phyloP scores from a whole-genome alignment of 2,888 invertebrate species.

The Tolmerus cingulatus region DNA sequence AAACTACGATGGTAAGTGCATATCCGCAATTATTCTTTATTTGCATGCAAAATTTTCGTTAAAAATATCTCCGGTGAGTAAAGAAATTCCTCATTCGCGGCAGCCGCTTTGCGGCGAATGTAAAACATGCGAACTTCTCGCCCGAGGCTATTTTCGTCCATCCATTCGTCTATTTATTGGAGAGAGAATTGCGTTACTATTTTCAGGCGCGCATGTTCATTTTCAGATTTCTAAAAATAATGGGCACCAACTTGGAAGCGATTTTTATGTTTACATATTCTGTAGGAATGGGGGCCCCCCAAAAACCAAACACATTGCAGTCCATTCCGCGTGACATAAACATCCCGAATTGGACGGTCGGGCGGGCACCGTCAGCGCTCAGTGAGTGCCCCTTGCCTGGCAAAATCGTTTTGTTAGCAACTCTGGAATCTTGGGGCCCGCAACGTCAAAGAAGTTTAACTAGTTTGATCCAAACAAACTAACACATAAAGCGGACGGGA shows the following conservation, averaged over 20 bases:
- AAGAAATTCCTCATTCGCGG: background rate
- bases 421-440: background rate
- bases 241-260: constrained; percentile 42
- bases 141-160: constrained; percentile 2
- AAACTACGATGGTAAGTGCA: constrained; percentile 82
- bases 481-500: background rate
- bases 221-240: constrained; percentile 47
- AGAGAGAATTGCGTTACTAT: constrained; percentile 41
- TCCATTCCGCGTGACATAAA: background rate
- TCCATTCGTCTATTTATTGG: background rate
- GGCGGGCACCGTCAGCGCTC: background rate
- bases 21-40: background rate
- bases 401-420: background rate
- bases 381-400: background rate
- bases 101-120: background rate
- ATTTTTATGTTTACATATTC: constrained; percentile 18
- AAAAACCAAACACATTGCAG: background rate
- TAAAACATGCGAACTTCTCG: background rate
- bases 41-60: background rate
- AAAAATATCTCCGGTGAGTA: background rate
- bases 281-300: background rate
- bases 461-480: constrained; percentile 38
- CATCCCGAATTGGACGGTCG: background rate
- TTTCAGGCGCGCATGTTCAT: constrained; percentile 47
- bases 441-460: background rate